A percentile compares a stretch with the other conserved stretches of the same genome.
Conservation (phyloP, 92 coral and sea anemone species). For the Paragorgia papillata region DNA sequence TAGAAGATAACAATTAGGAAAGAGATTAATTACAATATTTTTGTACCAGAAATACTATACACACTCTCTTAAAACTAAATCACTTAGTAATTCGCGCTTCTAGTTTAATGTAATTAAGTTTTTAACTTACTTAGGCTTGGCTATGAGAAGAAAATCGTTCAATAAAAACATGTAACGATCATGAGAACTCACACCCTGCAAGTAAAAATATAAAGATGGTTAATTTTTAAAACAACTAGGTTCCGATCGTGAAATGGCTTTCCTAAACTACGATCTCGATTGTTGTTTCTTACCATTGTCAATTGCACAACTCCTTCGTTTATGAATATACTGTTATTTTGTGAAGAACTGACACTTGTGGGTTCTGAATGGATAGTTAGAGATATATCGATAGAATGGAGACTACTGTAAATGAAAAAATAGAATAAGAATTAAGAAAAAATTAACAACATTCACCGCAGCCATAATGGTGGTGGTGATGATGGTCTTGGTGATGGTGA, state of each 20-base stretch:
- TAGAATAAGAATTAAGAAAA: background rate
- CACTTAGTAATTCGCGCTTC: too few species aligned
- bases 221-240: too few species aligned
- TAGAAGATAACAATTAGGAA: conserved; percentile 18
- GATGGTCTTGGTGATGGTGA: too few species aligned
- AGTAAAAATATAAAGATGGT: background rate
- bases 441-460: too few species aligned
- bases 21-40: background rate
- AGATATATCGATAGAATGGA: conserved; percentile 37
- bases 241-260: too few species aligned
- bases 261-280: too few species aligned
- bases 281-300: conserved; percentile 76
- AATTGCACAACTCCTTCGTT: conserved; percentile 88
- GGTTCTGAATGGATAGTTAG: conserved; percentile 61
- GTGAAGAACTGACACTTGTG: conserved; percentile 47
- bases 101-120: background rate
- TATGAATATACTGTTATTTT: conserved; percentile 59
- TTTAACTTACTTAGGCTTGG: conserved; percentile 81
- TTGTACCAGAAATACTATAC: background rate
- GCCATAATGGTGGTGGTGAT: too few species aligned
- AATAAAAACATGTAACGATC: conserved; percentile 85
- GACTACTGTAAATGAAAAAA: conserved; percentile 8
- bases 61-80: too few species aligned
- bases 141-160: conserved; percentile 81
- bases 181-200: conserved; percentile 78